These are phyloP conservation scores for Dendrolimus houi DNA, from an alignment of 2,888 invertebrate species.

Conservation along the genomic window DNA sequence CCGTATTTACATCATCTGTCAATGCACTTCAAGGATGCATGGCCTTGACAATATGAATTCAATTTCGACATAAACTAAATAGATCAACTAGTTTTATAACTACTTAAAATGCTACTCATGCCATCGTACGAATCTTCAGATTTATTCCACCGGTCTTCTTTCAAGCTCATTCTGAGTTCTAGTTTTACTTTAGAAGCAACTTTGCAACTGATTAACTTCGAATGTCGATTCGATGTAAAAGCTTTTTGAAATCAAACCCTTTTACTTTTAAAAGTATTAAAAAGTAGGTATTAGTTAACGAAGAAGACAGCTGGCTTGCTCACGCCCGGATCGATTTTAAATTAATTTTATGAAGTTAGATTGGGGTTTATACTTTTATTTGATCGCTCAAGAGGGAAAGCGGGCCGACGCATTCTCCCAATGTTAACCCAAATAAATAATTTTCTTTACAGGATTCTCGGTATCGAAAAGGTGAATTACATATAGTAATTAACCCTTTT, in stretches of 20 bases:
- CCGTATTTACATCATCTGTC: too few species aligned
- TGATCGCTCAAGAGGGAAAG: slow-evolving; percentile 37
- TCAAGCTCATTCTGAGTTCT: too few species aligned
- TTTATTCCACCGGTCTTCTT: too few species aligned
- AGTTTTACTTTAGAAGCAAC: background rate
- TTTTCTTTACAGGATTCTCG: background rate
- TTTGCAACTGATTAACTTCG: slow-evolving; percentile 39
- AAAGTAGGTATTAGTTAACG: slow-evolving; percentile 38
- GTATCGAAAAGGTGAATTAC: background rate
- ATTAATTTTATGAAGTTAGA: slow-evolving; percentile 73
- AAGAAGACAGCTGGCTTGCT: slow-evolving; percentile 48
- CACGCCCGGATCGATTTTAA: slow-evolving; percentile 60
- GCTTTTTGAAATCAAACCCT: slow-evolving; percentile 42
- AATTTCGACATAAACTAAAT: too few species aligned
- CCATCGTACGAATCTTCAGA: too few species aligned
- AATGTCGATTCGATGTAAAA: slow-evolving; percentile 23
- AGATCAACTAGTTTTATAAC: too few species aligned
- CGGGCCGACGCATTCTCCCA: background rate
- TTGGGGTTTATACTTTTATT: slow-evolving; percentile 66
- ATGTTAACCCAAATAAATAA: background rate
- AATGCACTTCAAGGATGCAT: too few species aligned
- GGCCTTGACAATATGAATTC: too few species aligned
- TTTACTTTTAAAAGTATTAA: slow-evolving; percentile 53
- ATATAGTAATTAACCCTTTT: background rate
- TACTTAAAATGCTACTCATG: too few species aligned